A percentile compares a stretch with the other conserved stretches of the same genome.
Conservation (phyloP, 2,888 invertebrate species). For the Deilephila elpenor region DNA sequence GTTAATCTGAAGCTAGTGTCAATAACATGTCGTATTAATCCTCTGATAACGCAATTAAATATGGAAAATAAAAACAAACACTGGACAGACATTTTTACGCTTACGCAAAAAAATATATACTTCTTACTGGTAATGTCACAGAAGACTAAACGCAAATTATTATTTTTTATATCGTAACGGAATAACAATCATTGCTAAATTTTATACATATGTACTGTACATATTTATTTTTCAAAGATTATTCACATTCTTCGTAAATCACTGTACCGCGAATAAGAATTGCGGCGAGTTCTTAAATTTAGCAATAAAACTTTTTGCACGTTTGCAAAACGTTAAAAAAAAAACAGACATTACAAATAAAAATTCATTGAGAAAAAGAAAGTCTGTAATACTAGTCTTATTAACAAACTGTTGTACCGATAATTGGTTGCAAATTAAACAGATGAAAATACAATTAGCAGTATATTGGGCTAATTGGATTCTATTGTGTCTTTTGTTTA, state of each 20-base stretch:
- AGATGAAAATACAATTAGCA: constrained; percentile 28
- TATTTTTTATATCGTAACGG: not conserved
- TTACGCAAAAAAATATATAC: too few relatives aligned
- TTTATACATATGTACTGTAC: not conserved
- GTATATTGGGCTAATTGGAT: constrained; percentile 60
- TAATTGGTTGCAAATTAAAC: not conserved
- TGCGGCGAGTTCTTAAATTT: not conserved
- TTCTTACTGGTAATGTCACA: too few relatives aligned
- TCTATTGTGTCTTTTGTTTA: constrained; percentile 51
- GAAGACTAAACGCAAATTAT: too few relatives aligned
- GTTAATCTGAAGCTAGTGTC: too few relatives aligned
- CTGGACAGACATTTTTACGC: too few relatives aligned
- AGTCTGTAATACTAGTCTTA: not conserved
- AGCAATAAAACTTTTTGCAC: not conserved
- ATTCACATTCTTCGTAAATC: not conserved
- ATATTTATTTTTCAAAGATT: not conserved
- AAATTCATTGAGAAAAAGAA: not conserved
- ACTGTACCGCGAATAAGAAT: not conserved
- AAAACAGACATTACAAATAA: not conserved
- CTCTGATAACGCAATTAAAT: too few relatives aligned
- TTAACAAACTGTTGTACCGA: not conserved
- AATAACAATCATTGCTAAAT: not conserved
- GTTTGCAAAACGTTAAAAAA: not conserved
- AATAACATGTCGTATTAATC: too few relatives aligned
- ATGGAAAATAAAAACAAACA: too few relatives aligned